Evolutionary conservation across 2,113 vertebrate species (phyloP).

Genomic region (Tetrax tetrax): DNA sequence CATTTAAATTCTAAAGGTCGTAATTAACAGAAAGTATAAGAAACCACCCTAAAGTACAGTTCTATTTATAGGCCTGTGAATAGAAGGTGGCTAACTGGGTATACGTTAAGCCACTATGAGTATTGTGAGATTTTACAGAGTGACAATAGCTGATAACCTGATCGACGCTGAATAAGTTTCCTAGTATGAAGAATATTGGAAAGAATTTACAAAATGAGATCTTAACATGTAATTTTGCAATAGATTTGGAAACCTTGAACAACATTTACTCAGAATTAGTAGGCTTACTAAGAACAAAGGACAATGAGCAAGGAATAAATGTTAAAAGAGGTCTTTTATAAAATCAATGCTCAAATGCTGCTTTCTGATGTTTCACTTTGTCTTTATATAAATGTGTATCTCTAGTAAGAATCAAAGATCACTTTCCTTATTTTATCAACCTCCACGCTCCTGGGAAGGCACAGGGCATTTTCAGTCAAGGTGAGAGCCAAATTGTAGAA

Average conservation of each 20-base stretch:
- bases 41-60: neutral
- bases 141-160: neutral
- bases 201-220: neutral
- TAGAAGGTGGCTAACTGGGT: neutral
- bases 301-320: neutral
- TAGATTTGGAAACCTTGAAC: neutral
- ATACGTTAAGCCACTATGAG: neutral
- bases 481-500: neutral
- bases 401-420: neutral
- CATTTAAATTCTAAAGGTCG: neutral
- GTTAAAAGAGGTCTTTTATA: neutral
- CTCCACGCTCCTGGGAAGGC: neutral
- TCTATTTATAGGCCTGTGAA: neutral
- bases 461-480: neutral
- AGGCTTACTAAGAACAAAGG: neutral
- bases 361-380: neutral
- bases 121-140: neutral
- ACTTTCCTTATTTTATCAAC: neutral
- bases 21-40: neutral
- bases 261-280: neutral
- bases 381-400: neutral
- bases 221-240: neutral
- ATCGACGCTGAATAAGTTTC: neutral
- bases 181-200: neutral
- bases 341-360: neutral